A percentile compares a stretch with the other conserved stretches of the same genome.
These are phyloP conservation scores for Thryonomys swinderianus DNA, from an alignment of 2,113 vertebrate species.

Conservation along the genomic window DNA sequence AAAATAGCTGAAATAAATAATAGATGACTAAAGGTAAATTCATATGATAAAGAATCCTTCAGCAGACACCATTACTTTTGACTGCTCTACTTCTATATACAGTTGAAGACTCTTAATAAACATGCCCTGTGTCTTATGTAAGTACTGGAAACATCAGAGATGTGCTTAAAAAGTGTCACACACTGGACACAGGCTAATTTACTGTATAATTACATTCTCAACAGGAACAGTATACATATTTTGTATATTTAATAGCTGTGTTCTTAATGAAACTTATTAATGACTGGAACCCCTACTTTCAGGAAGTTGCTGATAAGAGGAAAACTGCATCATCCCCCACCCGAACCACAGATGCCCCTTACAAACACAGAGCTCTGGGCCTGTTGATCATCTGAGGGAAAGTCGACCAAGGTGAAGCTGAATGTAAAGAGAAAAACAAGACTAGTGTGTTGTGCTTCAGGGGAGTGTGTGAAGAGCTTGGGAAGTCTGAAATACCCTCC, in stretches of 20 bases:
- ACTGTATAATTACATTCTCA: conserved; percentile 79
- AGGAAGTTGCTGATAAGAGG: neutral
- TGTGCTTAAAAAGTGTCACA: conserved; percentile 79
- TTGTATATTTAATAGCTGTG: conserved; percentile 73
- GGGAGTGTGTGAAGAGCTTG: neutral
- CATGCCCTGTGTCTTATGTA: conserved; percentile 83
- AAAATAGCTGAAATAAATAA: conserved; percentile 98
- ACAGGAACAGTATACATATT: conserved; percentile 55
- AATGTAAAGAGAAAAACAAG: neutral
- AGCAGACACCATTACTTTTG: conserved; percentile 94
- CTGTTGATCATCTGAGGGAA: neutral
- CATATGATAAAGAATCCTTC: conserved; percentile 95
- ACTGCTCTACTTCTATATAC: conserved; percentile 87
- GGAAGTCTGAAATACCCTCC: neutral
- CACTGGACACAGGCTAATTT: conserved; percentile 83
- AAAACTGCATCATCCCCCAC: neutral
- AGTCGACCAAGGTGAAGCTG: neutral
- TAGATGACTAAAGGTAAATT: conserved; percentile 95
- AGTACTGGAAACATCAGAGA: conserved; percentile 84
- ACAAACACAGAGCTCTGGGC: neutral
- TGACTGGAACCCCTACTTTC: conserved; percentile 46
- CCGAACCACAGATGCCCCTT: neutral
- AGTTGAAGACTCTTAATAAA: conserved; percentile 91
- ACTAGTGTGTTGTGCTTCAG: neutral
- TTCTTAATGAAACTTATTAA: conserved; percentile 76